Percentiles rank a stretch among this genome's conserved stretches.
Conservation (phyloP, 1,140 invertebrate genomes). For the Pollicipes pollicipes region DNA sequence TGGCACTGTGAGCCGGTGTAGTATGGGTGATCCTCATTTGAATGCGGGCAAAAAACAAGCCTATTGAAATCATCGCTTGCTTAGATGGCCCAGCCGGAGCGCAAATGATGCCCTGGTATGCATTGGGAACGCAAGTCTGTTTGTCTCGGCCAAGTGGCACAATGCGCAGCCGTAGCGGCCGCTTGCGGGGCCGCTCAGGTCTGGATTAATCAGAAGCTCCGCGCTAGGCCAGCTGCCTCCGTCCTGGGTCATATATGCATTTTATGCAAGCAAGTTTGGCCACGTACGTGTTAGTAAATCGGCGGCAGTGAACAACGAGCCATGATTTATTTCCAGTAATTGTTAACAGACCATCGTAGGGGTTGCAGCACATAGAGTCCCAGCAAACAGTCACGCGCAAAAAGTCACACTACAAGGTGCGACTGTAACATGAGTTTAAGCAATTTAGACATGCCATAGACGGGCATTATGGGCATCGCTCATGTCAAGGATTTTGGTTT, state of each 20-base stretch:
- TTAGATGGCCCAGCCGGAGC: background rate
- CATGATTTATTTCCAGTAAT: background rate
- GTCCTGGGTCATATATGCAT: background rate
- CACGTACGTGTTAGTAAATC: background rate
- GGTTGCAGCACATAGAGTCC: too few species aligned
- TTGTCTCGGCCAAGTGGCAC: background rate
- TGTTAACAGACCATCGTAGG: too few species aligned
- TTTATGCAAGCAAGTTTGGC: background rate
- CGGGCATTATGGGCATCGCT: too few species aligned
- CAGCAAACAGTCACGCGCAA: too few species aligned
- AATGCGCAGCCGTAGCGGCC: background rate
- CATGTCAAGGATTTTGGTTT: too few species aligned
- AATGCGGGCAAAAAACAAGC: background rate
- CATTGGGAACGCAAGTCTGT: background rate
- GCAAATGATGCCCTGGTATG: background rate
- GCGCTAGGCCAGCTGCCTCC: background rate
- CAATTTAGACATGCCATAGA: too few species aligned
- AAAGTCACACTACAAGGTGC: too few species aligned
- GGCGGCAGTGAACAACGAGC: background rate
- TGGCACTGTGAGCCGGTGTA: background rate
- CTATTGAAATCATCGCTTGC: background rate
- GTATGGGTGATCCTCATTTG: background rate
- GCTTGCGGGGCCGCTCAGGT: background rate
- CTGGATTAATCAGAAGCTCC: background rate
- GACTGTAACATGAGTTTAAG: too few species aligned